phyloP scores from a whole-genome alignment of 2,888 invertebrate genomes.

The Rhaphigaster nebulosa region DNA sequence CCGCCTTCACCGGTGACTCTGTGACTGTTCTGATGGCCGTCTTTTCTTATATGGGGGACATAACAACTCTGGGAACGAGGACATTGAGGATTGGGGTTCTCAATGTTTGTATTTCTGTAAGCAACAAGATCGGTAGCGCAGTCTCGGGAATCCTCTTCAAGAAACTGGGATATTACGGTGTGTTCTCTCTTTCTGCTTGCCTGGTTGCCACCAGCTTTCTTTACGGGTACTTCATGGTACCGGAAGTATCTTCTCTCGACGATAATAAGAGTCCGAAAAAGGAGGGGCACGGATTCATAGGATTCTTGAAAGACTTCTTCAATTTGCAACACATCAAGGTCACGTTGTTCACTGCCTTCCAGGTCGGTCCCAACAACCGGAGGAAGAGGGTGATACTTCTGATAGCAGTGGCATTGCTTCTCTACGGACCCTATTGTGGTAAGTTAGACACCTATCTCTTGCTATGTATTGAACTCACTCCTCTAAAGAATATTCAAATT shows the following conservation, averaged over 20 bases:
- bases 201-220: constrained; percentile 81
- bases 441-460: constrained; percentile 68
- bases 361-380: constrained; percentile 80
- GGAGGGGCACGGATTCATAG: constrained; percentile 66
- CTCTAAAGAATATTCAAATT: no score
- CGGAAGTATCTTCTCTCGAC: constrained; percentile 70
- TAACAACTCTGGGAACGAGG: constrained; percentile 85
- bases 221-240: constrained; percentile 80
- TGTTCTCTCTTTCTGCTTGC: constrained; percentile 82
- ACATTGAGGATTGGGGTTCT: constrained; percentile 89
- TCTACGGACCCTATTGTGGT: constrained; percentile 89
- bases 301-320: constrained; percentile 77
- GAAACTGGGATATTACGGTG: constrained; percentile 77
- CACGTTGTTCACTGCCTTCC: constrained; percentile 84
- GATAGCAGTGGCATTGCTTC: constrained; percentile 86
- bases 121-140: constrained; percentile 89
- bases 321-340: constrained; percentile 82
- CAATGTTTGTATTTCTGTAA: constrained; percentile 89
- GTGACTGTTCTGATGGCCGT: constrained; percentile 92
- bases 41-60: constrained; percentile 90
- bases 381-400: constrained; percentile 81
- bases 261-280: background rate
- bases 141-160: constrained; percentile 81
- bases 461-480: background rate
- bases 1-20: constrained; percentile 87